Evolutionary conservation across 2,888 invertebrate species (phyloP).

Genomic region (Choreutis nemorana): DNA sequence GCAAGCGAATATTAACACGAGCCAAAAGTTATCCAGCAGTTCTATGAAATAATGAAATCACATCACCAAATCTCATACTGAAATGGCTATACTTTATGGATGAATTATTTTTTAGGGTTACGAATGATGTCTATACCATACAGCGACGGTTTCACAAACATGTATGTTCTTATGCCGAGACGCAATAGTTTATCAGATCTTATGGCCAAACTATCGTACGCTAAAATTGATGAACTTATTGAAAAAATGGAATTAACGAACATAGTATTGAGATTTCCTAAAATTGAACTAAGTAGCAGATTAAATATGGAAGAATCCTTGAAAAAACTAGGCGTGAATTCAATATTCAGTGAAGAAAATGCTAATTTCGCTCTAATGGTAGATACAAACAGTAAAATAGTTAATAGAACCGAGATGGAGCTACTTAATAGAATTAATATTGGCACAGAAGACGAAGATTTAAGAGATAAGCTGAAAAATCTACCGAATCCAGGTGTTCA

Average conservation of each 20-base stretch:
- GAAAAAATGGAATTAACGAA: constrained; percentile 42
- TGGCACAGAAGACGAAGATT: constrained; percentile 14
- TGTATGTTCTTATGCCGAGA: constrained; percentile 74
- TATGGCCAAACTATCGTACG: constrained; percentile 49
- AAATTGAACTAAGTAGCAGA: constrained; percentile 73
- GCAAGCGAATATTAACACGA: background rate
- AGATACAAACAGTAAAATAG: constrained; percentile 16
- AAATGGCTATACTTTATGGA: background rate
- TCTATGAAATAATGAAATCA: too few species aligned
- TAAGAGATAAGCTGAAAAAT: constrained; percentile 24
- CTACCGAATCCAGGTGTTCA: constrained; percentile 68
- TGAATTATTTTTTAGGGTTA: constrained; percentile 38
- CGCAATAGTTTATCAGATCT: constrained; percentile 47
- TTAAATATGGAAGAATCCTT: constrained; percentile 64
- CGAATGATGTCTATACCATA: constrained; percentile 77
- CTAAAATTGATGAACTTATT: constrained; percentile 56
- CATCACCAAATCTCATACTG: background rate
- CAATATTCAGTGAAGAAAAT: constrained; percentile 67
- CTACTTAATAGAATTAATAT: constrained; percentile 23
- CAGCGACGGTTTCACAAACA: constrained; percentile 68
- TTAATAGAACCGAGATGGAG: constrained; percentile 26
- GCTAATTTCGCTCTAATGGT: constrained; percentile 76
- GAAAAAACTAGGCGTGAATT: constrained; percentile 63
- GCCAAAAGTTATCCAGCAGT: too few species aligned
- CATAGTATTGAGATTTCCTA: constrained; percentile 71